phyloP scores from a whole-genome alignment of 2,113 vertebrate genomes.

The Perca schrenkii region DNA sequence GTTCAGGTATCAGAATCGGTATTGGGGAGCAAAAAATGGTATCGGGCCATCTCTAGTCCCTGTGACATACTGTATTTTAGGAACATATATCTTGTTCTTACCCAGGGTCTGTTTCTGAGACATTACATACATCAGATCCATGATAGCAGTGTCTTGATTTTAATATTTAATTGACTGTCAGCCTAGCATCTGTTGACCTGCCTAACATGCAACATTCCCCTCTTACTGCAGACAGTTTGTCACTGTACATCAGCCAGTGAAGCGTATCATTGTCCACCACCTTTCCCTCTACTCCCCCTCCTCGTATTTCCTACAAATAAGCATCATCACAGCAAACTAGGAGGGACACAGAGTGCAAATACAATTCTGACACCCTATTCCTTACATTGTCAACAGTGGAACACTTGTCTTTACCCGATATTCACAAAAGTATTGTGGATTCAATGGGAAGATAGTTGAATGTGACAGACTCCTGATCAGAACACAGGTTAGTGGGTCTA shows the following conservation, averaged over 20 bases:
- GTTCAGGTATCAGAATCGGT: too few relatives aligned
- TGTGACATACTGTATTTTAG: constrained; percentile 6
- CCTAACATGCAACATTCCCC: constrained; percentile 82
- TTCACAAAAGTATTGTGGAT: not conserved
- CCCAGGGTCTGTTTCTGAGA: constrained; percentile 63
- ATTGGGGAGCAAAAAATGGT: too few relatives aligned
- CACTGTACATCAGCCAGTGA: constrained; percentile 82
- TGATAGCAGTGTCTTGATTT: constrained; percentile 84
- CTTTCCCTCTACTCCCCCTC: constrained; percentile 42
- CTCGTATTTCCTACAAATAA: constrained; percentile 79
- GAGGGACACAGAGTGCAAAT: constrained; percentile 39
- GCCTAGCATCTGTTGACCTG: constrained; percentile 85
- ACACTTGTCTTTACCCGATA: not conserved
- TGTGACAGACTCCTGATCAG: not conserved
- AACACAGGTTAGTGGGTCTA: not conserved
- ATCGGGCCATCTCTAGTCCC: not conserved
- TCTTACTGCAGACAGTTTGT: constrained; percentile 84
- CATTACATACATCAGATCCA: constrained; percentile 83
- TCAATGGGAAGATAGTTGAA: not conserved
- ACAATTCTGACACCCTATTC: not conserved
- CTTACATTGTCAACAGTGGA: not conserved
- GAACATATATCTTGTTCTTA: constrained; percentile 27
- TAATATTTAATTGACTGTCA: constrained; percentile 91
- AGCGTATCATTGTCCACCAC: constrained; percentile 68
- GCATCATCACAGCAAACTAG: constrained; percentile 68